phyloP scores from a whole-genome alignment of 2,113 vertebrate species.

The Pitta sordida region DNA sequence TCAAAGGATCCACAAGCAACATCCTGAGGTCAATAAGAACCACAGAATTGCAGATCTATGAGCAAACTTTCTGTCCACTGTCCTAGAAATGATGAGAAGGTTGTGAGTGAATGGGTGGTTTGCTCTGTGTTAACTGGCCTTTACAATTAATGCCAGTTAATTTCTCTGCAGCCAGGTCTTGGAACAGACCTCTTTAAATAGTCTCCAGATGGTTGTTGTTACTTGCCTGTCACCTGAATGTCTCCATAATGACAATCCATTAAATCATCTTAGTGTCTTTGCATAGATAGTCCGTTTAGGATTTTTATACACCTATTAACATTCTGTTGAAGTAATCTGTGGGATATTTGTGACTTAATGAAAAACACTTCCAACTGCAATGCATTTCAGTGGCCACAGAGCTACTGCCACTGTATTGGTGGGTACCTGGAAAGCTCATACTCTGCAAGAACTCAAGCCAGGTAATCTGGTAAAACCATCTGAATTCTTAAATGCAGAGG shows the following conservation, averaged over 20 bases:
- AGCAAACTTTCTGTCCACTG: background rate
- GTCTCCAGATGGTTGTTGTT: slow-evolving; percentile 8
- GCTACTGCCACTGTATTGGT: background rate
- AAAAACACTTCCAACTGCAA: background rate
- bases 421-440: background rate
- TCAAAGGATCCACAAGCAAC: background rate
- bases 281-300: background rate
- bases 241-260: background rate
- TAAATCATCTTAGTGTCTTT: background rate
- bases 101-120: background rate
- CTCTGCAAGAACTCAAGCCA: background rate
- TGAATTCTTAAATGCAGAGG: background rate
- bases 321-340: background rate
- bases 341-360: background rate
- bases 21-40: background rate
- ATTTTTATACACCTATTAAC: background rate
- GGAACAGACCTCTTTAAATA: background rate
- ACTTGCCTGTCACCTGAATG: background rate
- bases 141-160: background rate
- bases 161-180: background rate
- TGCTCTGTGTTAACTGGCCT: background rate
- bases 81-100: background rate
- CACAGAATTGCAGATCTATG: background rate
- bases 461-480: background rate
- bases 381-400: background rate